A percentile compares a stretch with the other conserved stretches of the same genome.
Evolutionary conservation across 2,888 invertebrate genomes (phyloP).

Genomic region (Ophion slaviceki): DNA sequence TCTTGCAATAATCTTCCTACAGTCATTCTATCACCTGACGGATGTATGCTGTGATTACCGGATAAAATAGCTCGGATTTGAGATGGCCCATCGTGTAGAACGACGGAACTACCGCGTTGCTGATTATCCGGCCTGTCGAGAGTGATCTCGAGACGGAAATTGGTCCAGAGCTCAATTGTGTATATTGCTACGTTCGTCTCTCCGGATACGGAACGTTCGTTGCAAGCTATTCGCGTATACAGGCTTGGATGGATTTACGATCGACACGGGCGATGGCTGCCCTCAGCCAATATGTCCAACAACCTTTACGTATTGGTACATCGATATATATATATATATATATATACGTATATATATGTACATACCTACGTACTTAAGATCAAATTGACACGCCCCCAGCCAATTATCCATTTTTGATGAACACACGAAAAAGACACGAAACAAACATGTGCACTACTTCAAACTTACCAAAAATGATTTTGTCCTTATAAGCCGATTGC

Average conservation of each 20-base stretch:
- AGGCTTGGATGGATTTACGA: conserved; percentile 58
- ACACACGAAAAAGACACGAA: no score
- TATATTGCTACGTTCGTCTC: conserved; percentile 53
- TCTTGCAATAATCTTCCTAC: background rate
- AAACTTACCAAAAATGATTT: no score
- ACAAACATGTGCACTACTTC: no score
- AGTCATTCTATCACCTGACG: background rate
- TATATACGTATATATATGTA: background rate
- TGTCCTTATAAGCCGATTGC: no score
- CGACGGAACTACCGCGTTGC: conserved; percentile 45
- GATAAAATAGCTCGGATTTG: background rate
- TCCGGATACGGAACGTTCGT: conserved; percentile 29
- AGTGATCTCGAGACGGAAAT: conserved; percentile 56
- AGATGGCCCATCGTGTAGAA: background rate
- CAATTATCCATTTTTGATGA: background rate
- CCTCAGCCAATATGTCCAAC: conserved; percentile 51
- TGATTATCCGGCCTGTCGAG: conserved; percentile 53
- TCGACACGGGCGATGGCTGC: conserved; percentile 57
- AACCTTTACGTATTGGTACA: background rate
- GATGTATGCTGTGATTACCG: background rate
- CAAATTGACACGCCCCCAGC: background rate
- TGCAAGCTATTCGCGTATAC: conserved; percentile 28
- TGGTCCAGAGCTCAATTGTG: conserved; percentile 54
- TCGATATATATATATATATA: background rate
- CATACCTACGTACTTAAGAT: background rate